Percentiles rank a stretch among this genome's conserved stretches.
Conservation (phyloP, 2,888 invertebrate species). For the Cetonia aurata region DNA sequence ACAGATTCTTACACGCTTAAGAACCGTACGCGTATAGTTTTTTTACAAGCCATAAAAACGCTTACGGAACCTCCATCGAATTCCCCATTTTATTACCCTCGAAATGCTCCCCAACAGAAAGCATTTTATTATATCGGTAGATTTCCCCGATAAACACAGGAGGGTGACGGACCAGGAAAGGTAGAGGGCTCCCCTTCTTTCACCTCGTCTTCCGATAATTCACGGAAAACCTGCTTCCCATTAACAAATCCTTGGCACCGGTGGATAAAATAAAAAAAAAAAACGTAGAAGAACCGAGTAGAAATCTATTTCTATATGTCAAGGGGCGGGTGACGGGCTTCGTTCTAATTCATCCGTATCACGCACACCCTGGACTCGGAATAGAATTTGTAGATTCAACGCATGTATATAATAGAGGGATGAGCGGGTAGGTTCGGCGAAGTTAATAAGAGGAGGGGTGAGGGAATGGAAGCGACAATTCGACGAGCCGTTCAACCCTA, state of each 20-base stretch:
- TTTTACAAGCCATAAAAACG: constrained; percentile 20
- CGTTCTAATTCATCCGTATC: constrained; percentile 35
- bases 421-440: neutral
- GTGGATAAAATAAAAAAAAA: too few species aligned
- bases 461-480: constrained; percentile 22
- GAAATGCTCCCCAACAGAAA: neutral
- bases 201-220: constrained; percentile 8
- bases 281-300: constrained; percentile 8
- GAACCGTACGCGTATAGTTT: constrained; percentile 4
- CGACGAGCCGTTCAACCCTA: constrained; percentile 41
- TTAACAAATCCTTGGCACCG: constrained; percentile 32
- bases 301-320: constrained; percentile 33
- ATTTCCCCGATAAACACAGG: constrained; percentile 16
- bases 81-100: constrained; percentile 1
- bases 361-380: constrained; percentile 17
- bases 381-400: too few species aligned
- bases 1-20: constrained; percentile 3
- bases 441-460: constrained; percentile 1
- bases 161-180: neutral
- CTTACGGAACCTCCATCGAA: neutral
- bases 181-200: neutral
- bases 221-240: constrained; percentile 12
- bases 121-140: constrained; percentile 9
- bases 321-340: constrained; percentile 22
- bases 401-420: neutral